A percentile compares a stretch with the other conserved stretches of the same genome.
Evolutionary conservation across 2,113 vertebrate species (phyloP).

Genomic region (Penelope pileata): DNA sequence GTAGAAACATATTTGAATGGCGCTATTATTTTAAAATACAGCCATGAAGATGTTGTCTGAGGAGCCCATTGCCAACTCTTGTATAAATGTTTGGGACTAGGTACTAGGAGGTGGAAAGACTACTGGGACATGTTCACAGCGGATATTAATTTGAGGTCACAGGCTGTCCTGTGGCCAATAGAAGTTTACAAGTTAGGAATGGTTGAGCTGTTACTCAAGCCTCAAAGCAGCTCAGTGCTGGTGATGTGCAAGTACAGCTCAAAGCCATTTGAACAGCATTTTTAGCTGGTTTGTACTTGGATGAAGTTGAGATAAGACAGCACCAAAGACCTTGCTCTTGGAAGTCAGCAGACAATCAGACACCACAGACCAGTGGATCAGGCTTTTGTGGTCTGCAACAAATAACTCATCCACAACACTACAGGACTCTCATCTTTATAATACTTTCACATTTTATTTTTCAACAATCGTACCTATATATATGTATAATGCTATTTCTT

Average conservation of each 20-base stretch:
- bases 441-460: not conserved
- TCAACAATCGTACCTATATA: not conserved
- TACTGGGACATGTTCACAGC: not conserved
- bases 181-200: not conserved
- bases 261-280: not conserved
- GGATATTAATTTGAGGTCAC: not conserved
- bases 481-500: not conserved
- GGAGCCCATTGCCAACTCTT: not conserved
- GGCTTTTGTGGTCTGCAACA: not conserved
- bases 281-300: not conserved
- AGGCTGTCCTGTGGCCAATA: not conserved
- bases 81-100: not conserved
- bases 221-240: not conserved
- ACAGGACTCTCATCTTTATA: not conserved
- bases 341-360: not conserved
- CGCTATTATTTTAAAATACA: not conserved
- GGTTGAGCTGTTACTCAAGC: not conserved
- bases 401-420: not conserved
- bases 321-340: not conserved
- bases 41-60: not conserved
- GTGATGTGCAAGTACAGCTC: accelerated
- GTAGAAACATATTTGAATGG: not conserved
- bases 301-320: not conserved
- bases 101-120: not conserved
- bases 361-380: not conserved